phyloP scores from a whole-genome alignment of 2,113 vertebrate genomes.

The Scophthalmus maximus region DNA sequence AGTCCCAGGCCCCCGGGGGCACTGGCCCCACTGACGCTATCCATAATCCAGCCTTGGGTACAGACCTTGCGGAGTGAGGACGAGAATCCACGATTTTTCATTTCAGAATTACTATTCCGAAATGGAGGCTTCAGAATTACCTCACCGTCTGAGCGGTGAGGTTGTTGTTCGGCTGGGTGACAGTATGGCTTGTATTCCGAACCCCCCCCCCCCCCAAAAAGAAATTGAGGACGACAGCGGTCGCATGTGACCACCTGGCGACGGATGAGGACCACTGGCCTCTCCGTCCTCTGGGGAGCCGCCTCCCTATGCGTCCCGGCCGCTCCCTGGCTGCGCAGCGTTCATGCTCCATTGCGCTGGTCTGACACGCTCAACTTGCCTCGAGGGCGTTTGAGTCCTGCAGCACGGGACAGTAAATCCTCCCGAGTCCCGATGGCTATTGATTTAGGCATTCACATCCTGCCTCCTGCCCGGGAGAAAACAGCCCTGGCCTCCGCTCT shows the following conservation, averaged over 20 bases:
- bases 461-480: constrained; percentile 57
- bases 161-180: too few species aligned
- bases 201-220: too few species aligned
- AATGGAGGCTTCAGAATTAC: too few species aligned
- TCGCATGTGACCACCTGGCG: background rate
- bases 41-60: too few species aligned
- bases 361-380: constrained; percentile 50
- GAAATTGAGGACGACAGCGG: background rate
- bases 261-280: constrained; percentile 1
- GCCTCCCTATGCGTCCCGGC: constrained; percentile 28
- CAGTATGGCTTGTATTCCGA: too few species aligned
- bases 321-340: constrained; percentile 8
- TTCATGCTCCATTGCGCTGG: constrained; percentile 71
- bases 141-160: too few species aligned
- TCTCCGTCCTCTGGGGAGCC: constrained; percentile 6
- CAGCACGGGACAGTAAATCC: constrained; percentile 73
- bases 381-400: constrained; percentile 66
- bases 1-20: too few species aligned
- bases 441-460: constrained; percentile 78
- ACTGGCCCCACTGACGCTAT: too few species aligned
- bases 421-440: constrained; percentile 68
- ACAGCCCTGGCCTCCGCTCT: constrained; percentile 23
- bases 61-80: too few species aligned
- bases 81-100: too few species aligned
- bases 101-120: too few species aligned